Evolutionary conservation across 2,888 invertebrate species (phyloP).

Genomic region (Acrobasis consociella): DNA sequence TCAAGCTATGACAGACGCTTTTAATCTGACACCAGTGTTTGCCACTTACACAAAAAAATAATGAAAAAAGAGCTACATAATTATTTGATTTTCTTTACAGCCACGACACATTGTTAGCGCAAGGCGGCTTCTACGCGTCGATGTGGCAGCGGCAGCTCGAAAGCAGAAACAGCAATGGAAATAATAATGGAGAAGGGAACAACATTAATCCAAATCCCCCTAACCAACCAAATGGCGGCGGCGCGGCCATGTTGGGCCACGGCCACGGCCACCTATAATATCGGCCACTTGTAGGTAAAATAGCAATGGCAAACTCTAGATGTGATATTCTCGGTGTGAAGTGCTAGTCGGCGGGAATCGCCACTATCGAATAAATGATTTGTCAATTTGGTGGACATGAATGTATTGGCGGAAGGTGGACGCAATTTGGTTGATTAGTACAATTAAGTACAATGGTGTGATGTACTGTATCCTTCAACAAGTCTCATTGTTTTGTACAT

Average conservation of each 20-base stretch:
- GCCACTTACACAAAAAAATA: too few relatives aligned
- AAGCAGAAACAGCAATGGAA: conserved; percentile 64
- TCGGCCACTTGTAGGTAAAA: not conserved
- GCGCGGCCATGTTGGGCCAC: conserved; percentile 38
- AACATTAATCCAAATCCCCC: conserved; percentile 37
- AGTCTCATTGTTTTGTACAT: conserved; percentile 39
- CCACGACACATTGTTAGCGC: conserved; percentile 87
- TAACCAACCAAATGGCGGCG: conserved; percentile 37
- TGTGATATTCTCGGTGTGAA: conserved; percentile 3
- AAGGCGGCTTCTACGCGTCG: conserved; percentile 90
- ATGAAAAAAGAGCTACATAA: too few relatives aligned
- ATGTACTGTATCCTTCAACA: conserved; percentile 14
- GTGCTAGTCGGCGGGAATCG: conserved; percentile 19
- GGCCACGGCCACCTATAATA: conserved; percentile 32
- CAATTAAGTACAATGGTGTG: conserved; percentile 26
- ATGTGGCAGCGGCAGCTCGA: conserved; percentile 97
- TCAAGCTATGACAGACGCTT: too few relatives aligned
- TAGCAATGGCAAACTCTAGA: conserved; percentile 11
- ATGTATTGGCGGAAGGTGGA: conserved; percentile 9
- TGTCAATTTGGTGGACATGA: conserved; percentile 17
- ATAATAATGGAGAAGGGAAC: conserved; percentile 41
- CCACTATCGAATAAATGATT: conserved; percentile 17
- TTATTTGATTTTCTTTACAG: conserved; percentile 61
- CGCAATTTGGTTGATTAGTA: conserved; percentile 13
- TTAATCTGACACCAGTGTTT: too few relatives aligned